Evolutionary conservation across 2,113 vertebrate genomes (phyloP), one percentile per base, ranked within the genome.

Genomic region (Takifugu flavidus): DNA sequence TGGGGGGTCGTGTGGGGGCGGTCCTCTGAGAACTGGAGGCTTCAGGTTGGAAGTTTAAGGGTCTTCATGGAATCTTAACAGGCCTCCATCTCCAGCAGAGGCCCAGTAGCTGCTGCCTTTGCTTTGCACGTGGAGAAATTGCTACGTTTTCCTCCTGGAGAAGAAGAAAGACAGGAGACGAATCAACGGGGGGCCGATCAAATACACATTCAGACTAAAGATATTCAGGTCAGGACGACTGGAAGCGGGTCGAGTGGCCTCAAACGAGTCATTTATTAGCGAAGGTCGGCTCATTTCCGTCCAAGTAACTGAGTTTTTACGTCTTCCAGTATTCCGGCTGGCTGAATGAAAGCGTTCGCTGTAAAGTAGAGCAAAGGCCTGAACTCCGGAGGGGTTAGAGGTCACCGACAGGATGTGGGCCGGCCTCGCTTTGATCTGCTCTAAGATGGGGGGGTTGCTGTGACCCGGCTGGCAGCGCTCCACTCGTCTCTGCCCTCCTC

Each of bases 41-140:
- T 76, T 84, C 56, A 56, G 79, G 64, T 80, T 77, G 72, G 82
- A 74, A 68, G 65, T 81, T 78, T 84, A 87, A 90, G 84, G 83
- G 89, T 85, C 83, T 85, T 82, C 66, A 62, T 83, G 79, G 82
- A 78, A 84, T 84, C 94, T 93, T 94, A 98, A 88, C 95, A 98
- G 92, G 97, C 95, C 94, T 98, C 95, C 97, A 96, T 98, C 92
- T 98, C 95, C 77, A 96, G 92, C 87, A 96, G 93, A 87, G 95
- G 94, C 88, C 94, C 96, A 70, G 94, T 91, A 91, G 95, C 91
- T 79, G 94, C 94, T 82, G 95, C 91, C 94, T 98, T 98, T 76
- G 94, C 91, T 94, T 96, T 98, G 92, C 95, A 98, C 59, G 94
- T 94, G 77, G 95, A 94, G 92, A 98, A 96, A 71, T 91, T 82